Percentiles rank a stretch among this genome's conserved stretches.
Evolutionary conservation across 2,797 vertebrate genomes (phyloP).

Genomic region (Erethizon dorsatum): DNA sequence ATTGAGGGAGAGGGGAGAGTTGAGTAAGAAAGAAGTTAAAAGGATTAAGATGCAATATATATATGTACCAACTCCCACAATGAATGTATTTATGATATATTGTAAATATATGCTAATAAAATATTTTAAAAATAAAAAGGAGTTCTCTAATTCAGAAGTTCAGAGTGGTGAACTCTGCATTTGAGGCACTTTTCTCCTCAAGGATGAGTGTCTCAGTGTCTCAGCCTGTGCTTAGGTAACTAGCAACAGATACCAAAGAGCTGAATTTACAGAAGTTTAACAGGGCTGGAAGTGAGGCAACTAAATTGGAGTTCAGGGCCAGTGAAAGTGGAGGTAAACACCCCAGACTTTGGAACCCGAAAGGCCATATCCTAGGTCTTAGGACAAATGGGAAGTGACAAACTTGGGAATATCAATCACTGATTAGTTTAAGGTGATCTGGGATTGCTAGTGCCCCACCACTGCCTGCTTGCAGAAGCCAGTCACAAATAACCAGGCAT

Average conservation of each 20-base stretch:
- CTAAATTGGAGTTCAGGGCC: background rate
- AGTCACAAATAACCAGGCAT: background rate
- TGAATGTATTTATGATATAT: background rate
- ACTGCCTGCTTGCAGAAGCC: background rate
- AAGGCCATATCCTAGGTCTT: background rate
- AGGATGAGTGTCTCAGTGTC: background rate
- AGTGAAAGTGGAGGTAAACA: background rate
- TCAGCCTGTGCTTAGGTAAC: background rate
- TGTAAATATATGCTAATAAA: background rate
- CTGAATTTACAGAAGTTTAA: background rate
- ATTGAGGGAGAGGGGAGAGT: background rate
- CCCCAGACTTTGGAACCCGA: background rate
- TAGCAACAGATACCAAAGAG: background rate
- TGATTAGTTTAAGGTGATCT: background rate
- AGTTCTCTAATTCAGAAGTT: background rate
- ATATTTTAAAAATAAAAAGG: background rate
- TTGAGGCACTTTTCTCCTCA: background rate
- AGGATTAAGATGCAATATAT: background rate
- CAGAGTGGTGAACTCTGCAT: background rate
- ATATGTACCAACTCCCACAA: background rate
- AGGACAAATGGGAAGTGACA: background rate
- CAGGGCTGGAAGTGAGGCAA: background rate
- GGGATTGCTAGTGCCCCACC: background rate
- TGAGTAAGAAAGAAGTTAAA: background rate
- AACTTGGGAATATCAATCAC: background rate